Base-by-base conservation (phyloP, 2,797 vertebrate genomes). In the Eutrigla gurnardus region DNA sequence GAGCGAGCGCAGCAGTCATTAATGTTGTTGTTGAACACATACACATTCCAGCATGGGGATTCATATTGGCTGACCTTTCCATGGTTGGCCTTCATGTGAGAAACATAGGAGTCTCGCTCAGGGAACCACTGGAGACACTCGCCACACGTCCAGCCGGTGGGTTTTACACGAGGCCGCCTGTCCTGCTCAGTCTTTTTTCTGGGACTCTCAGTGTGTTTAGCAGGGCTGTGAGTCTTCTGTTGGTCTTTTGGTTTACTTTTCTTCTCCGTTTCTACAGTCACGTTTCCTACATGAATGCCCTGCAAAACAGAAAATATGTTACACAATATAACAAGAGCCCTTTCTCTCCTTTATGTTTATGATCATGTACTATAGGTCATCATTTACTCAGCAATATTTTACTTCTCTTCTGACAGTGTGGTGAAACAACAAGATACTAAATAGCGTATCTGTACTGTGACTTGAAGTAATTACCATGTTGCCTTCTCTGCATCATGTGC, bases 1-100 rank as follows among this genome's bases (percentile, higher is more conserved):
- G 52, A 66, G 25, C 0, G 50, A 6, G 15, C 3, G 52, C 17
- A 37, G 62, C 18, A 43, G 9, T 7, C 3, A 25, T 58, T 78
- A 0, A 45, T 39, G 49, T 45, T 52, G 68, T 5, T 12, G 15
- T 35, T 54, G 7, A 47, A 52, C 61, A 62, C 18, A 15, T 12
- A 67, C 7, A 70, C 11, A 17, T 53, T 61, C 12, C 37, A 36
- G n/a, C 18, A n/a, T 25, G n/a, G 10, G 17, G 0, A 15, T n/a
- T 35, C 6, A 33, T 37, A 3, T 45, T 15, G 7, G 43, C 91
- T 93, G 86, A 99, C 98, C 96, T 94, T 96, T 60, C 96, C 95
- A 0, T 99, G 98, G 81, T 82, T 96, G 88, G 91, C 96, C 85
- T 97, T 99, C 93, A 98, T 94, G 78, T 99, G 98, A 70, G 95